phyloP scores from a whole-genome alignment of 53 echinoderm and acorn worm species.

The Astropecten irregularis region DNA sequence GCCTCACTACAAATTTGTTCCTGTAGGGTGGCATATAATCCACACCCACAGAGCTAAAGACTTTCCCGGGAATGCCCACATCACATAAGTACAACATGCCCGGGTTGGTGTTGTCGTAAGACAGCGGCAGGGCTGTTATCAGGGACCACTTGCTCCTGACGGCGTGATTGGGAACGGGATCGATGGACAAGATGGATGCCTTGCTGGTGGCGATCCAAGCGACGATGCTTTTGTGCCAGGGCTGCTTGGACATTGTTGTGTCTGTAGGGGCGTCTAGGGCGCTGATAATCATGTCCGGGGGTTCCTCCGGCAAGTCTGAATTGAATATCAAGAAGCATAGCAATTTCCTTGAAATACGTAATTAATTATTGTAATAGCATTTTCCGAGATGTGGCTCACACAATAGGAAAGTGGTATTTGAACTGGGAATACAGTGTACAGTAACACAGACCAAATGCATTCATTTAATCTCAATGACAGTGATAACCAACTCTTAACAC shows the following conservation, averaged over 20 bases:
- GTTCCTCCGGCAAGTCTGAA: conserved; percentile 61
- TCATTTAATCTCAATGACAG: too few relatives aligned
- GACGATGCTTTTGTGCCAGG: conserved; percentile 72
- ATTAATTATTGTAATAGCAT: too few relatives aligned
- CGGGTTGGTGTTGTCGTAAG: conserved; percentile 60
- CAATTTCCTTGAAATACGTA: too few relatives aligned
- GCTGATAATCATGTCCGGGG: conserved; percentile 82
- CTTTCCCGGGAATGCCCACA: conserved; percentile 74
- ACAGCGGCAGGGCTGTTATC: conserved; percentile 73
- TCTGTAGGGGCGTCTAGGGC: conserved; percentile 78
- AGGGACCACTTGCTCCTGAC: conserved; percentile 82
- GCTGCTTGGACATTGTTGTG: conserved; percentile 65
- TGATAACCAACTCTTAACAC: too few relatives aligned
- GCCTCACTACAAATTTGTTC: conserved; percentile 63
- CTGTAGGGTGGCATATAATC: conserved; percentile 63
- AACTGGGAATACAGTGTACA: too few relatives aligned
- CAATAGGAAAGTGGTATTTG: too few relatives aligned
- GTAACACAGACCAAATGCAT: too few relatives aligned
- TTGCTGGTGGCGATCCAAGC: conserved; percentile 68
- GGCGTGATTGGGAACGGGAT: conserved; percentile 76
- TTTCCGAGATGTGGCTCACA: too few relatives aligned
- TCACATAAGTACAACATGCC: conserved; percentile 78
- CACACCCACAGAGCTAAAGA: conserved; percentile 56
- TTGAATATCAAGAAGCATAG: too few relatives aligned
- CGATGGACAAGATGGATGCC: conserved; percentile 74